Evolutionary conservation across 2,888 invertebrate genomes (phyloP), one percentile per base, ranked within the genome.

Genomic region (Melipona beecheii): DNA sequence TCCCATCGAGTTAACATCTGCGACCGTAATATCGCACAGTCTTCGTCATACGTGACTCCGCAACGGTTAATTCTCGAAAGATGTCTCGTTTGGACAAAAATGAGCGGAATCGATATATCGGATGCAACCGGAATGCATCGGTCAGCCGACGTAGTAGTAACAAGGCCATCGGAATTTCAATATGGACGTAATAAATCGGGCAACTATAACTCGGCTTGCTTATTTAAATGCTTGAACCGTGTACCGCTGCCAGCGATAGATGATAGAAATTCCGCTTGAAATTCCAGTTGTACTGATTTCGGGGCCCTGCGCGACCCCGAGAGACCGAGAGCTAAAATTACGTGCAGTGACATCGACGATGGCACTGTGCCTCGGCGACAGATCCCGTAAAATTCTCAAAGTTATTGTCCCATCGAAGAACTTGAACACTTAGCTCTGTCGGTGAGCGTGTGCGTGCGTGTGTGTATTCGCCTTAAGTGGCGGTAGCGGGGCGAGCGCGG

Each of bases 141-240:
- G 24, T n/a, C 36, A 21, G 74, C 82, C 71, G 62, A 86, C 75
- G 78, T 81, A 60, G 76, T 78, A 86, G 76, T 78, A 86, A 87
- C 70, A 83, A 81, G 74, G 78, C 71, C 75, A 62, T 54, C 60
- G 88, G 90, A 89, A 89, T 89, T 89, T 90, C 88, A 88, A 89
- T 89, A 89, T 88, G 70, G 56, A 76, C 64, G 83, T 85, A 87
- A 89, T 86, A 87, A 87, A 89, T 88, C 83, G 78, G 64, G 71
- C 27, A 83, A 71, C n/a, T n/a, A n/a, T n/a, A n/a, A n/a, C 78
- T 54, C 49, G 65, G 75, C 60, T 70, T 82, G 85, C 84, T 89
- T 89, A 88, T 88, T 90, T 89, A 84, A 88, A 89, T 89, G 88
- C 84, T 88, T 86, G 50, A 58, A 81, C 43, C 71, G 19, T 75